phyloP scores from a whole-genome alignment of 2,888 invertebrate species.

The Siphlonurus alternatus region DNA sequence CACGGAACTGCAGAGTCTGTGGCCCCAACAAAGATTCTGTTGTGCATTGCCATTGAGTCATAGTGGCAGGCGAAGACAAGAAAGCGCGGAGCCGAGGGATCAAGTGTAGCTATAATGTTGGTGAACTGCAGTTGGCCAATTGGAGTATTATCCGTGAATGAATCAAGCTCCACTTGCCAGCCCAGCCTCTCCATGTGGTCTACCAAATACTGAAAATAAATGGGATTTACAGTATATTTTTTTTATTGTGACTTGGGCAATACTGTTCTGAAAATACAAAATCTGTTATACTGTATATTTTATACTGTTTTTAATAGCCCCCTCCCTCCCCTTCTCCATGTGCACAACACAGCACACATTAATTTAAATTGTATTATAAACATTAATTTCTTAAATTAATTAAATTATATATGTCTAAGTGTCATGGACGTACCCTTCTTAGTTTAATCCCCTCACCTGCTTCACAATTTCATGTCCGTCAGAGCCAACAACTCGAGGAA shows the following conservation, averaged over 20 bases:
- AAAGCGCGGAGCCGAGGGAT: not conserved
- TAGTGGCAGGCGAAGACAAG: conserved; percentile 63
- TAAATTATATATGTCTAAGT: not conserved
- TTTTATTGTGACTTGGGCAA: not conserved
- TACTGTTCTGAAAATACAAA: not conserved
- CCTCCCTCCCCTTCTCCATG: not conserved
- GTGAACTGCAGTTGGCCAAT: not conserved
- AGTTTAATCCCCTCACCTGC: conserved; percentile 24
- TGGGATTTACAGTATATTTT: not conserved
- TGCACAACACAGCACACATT: not conserved
- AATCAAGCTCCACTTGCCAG: conserved; percentile 65
- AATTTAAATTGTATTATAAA: not conserved
- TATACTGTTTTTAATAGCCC: not conserved
- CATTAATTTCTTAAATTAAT: not conserved
- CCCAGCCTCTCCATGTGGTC: conserved; percentile 29
- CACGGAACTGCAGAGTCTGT: conserved; percentile 96
- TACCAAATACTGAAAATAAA: not conserved
- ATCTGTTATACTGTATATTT: not conserved
- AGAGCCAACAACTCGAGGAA: conserved; percentile 72
- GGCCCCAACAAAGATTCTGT: conserved; percentile 48
- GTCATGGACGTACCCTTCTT: not conserved
- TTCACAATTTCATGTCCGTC: conserved; percentile 49
- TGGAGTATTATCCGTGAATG: conserved; percentile 29
- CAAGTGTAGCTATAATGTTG: not conserved
- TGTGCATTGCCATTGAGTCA: conserved; percentile 69